phyloP scores from a whole-genome alignment of 2,888 invertebrate genomes.

The Cistogaster globosa region DNA sequence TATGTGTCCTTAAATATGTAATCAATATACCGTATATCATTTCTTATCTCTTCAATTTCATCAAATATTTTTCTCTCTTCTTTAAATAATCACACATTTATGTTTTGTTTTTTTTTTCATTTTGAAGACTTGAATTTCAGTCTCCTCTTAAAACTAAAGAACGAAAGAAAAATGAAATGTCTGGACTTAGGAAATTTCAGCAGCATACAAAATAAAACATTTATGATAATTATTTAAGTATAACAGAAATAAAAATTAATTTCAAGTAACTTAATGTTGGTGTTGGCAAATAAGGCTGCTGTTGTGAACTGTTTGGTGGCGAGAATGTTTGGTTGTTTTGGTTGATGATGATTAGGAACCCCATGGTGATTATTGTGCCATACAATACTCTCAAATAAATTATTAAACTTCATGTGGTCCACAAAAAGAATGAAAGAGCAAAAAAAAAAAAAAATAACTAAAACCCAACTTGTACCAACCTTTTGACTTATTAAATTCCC shows the following conservation, averaged over 20 bases:
- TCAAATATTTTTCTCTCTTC: conserved; percentile 42
- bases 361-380: conserved; percentile 69
- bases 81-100: background rate
- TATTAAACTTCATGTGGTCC: conserved; percentile 68
- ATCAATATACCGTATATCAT: conserved; percentile 64
- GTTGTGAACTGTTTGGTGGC: conserved; percentile 8
- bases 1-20: conserved; percentile 46
- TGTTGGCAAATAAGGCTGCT: conserved; percentile 48
- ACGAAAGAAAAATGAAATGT: background rate
- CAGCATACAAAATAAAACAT: conserved; percentile 38
- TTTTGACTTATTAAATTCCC: conserved; percentile 29
- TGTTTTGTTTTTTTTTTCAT: no score
- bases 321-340: conserved; percentile 1
- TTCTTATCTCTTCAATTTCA: conserved; percentile 64
- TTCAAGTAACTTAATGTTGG: conserved; percentile 16
- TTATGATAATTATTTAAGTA: conserved; percentile 65
- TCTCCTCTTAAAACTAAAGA: background rate
- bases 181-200: background rate
- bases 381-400: conserved; percentile 67
- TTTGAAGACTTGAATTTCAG: no score
- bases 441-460: background rate
- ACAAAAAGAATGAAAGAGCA: background rate
- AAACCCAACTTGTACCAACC: background rate
- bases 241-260: conserved; percentile 38
- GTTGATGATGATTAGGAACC: conserved; percentile 68